Percentiles rank a stretch among this genome's conserved stretches.
Conservation (phyloP, 1,140 invertebrate genomes). For the Antheraea mylitta region DNA sequence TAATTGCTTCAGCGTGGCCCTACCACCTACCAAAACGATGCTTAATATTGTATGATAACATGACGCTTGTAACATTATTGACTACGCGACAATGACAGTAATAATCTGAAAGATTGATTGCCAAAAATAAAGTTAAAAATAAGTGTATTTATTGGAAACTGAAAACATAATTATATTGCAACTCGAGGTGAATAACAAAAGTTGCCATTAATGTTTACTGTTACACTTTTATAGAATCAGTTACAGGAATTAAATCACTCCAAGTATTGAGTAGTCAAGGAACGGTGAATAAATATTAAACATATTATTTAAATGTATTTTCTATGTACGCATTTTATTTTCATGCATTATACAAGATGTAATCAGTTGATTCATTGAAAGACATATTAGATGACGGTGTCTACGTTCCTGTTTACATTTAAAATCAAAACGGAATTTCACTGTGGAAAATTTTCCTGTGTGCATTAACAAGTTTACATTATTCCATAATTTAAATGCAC, state of each 20-base stretch:
- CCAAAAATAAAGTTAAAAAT: too few species aligned
- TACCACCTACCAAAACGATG: too few species aligned
- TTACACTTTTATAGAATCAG: neutral
- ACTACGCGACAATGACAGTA: too few species aligned
- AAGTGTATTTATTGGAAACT: too few species aligned
- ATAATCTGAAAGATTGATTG: too few species aligned
- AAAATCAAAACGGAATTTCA: neutral
- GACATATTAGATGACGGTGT: neutral
- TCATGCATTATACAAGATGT: slow-evolving; percentile 1
- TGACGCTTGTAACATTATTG: too few species aligned
- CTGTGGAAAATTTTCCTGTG: neutral
- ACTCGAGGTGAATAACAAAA: too few species aligned
- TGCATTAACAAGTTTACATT: neutral
- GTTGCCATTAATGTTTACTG: too few species aligned
- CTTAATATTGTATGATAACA: too few species aligned
- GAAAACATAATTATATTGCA: too few species aligned
- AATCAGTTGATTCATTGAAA: slow-evolving; percentile 4
- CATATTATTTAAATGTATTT: neutral
- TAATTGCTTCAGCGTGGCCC: too few species aligned
- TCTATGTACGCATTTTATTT: neutral
- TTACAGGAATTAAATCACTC: neutral
- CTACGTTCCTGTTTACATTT: neutral
- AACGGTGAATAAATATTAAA: neutral
- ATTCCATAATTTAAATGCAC: slow-evolving; percentile 1
- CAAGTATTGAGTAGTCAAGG: neutral